These are phyloP conservation scores for Ailuropoda melanoleuca DNA, from an alignment of 2,113 vertebrate species.

Conservation along the genomic window DNA sequence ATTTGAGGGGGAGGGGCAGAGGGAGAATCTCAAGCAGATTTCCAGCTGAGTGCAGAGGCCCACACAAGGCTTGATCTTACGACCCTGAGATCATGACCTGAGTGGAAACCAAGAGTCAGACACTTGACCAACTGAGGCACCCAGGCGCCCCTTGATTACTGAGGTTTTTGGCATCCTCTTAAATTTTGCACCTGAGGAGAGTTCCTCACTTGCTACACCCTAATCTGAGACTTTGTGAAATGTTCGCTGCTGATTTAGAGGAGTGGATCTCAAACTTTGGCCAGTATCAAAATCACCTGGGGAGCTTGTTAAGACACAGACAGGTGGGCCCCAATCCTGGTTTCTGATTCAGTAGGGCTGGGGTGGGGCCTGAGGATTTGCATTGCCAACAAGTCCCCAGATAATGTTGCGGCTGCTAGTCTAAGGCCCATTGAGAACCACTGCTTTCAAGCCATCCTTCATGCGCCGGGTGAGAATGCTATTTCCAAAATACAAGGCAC, in stretches of 20 bases:
- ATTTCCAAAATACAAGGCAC: background rate
- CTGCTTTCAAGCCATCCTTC: background rate
- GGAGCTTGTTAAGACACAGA: background rate
- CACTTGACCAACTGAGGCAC: too few species aligned
- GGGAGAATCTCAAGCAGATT: background rate
- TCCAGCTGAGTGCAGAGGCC: background rate
- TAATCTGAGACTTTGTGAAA: background rate
- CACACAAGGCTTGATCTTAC: background rate
- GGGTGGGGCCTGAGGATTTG: too few species aligned
- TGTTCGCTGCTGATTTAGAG: background rate
- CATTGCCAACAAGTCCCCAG: background rate
- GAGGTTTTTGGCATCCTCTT: background rate
- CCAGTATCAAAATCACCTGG: background rate
- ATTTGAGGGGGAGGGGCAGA: background rate
- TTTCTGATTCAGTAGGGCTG: background rate
- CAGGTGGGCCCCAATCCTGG: background rate
- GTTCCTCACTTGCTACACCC: background rate
- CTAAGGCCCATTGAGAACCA: background rate
- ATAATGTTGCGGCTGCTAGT: background rate
- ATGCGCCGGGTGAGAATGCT: background rate
- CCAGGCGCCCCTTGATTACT: background rate
- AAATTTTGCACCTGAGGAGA: background rate
- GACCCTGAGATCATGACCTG: background rate
- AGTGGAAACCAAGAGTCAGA: too few species aligned
- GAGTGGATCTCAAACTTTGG: background rate